Conservation (phyloP, 2,888 invertebrate species). For the Aquatica leii region DNA sequence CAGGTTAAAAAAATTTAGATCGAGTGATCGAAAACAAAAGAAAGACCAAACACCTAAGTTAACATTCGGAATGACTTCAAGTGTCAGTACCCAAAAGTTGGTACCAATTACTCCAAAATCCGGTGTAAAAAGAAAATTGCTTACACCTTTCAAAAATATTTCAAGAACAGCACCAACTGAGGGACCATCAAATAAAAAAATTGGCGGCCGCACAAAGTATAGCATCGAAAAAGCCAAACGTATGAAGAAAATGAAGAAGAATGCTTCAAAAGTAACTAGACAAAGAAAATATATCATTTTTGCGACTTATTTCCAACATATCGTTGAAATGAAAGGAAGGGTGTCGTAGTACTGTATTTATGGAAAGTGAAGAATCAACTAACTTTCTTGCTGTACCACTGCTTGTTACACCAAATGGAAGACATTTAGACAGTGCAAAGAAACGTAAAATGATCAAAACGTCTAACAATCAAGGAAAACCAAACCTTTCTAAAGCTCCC, state of each 20-base stretch:
- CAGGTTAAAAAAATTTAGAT: too few relatives aligned
- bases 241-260: conserved; percentile 22
- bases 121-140: conserved; percentile 15
- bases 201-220: conserved; percentile 16
- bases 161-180: conserved; percentile 25
- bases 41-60: conserved; percentile 15
- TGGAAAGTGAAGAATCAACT: too few relatives aligned
- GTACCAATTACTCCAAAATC: background rate
- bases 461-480: background rate
- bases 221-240: conserved; percentile 32
- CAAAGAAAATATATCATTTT: background rate
- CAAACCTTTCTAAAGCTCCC: conserved; percentile 14
- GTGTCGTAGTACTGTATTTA: too few relatives aligned
- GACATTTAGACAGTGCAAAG: background rate
- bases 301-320: conserved; percentile 36
- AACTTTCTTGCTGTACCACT: too few relatives aligned
- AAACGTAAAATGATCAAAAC: background rate
- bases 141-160: background rate
- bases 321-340: background rate
- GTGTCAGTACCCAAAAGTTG: conserved; percentile 14
- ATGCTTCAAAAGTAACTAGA: conserved; percentile 12
- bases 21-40: too few relatives aligned
- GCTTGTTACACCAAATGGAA: too few relatives aligned
- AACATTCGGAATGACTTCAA: conserved; percentile 3
- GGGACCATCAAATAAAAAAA: conserved; percentile 1